Conservation (phyloP, 2,113 vertebrate species). For the Ammodytes dubius region DNA sequence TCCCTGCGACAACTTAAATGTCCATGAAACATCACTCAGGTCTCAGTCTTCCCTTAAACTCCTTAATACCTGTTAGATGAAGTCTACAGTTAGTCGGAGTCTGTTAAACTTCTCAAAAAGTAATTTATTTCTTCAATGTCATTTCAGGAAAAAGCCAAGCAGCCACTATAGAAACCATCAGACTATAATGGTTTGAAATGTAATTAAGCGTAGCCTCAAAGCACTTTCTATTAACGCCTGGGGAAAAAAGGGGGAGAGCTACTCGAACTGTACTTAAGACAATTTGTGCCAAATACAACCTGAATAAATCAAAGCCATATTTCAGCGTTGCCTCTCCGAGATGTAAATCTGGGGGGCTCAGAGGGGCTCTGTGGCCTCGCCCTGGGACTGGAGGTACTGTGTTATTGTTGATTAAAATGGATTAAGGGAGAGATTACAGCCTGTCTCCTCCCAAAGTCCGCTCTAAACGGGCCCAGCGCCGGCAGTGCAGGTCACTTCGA, state of each 20-base stretch:
- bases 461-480: slow-evolving; percentile 71
- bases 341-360: slow-evolving; percentile 80
- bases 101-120: slow-evolving; percentile 21
- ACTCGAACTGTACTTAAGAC: slow-evolving; percentile 76
- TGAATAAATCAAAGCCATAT: slow-evolving; percentile 85
- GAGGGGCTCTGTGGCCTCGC: slow-evolving; percentile 69
- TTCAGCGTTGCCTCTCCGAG: slow-evolving; percentile 75
- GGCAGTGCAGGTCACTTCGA: slow-evolving; percentile 61
- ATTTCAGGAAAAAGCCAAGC: slow-evolving; percentile 4
- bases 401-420: slow-evolving; percentile 87
- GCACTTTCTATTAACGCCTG: slow-evolving; percentile 62
- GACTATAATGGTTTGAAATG: slow-evolving; percentile 33
- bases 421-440: slow-evolving; percentile 81
- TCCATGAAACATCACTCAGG: slow-evolving; percentile 9
- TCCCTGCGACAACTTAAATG: neutral
- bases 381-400: slow-evolving; percentile 77
- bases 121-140: slow-evolving; percentile 16
- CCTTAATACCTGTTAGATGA: slow-evolving; percentile 6
- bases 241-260: slow-evolving; percentile 56
- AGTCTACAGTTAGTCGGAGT: neutral
- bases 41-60: slow-evolving; percentile 7
- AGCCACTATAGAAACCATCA: slow-evolving; percentile 7
- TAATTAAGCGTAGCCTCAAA: slow-evolving; percentile 70
- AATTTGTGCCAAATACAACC: slow-evolving; percentile 85
- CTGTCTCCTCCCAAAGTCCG: slow-evolving; percentile 79